phyloP scores from a whole-genome alignment of 2,888 invertebrate genomes.

The Ellobium chinense region DNA sequence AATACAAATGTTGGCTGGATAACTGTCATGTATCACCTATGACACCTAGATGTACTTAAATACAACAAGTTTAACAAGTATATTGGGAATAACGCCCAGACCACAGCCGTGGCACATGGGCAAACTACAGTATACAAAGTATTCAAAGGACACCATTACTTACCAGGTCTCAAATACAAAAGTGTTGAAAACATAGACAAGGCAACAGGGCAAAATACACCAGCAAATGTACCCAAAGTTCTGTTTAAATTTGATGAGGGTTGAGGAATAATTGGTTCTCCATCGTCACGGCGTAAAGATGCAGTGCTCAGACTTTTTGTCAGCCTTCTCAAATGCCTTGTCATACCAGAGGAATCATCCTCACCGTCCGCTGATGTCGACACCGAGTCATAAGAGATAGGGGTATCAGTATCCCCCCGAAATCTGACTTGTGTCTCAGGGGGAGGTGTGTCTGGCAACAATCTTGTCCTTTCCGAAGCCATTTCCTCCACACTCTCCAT shows the following conservation, averaged over 20 bases:
- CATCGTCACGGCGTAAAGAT: not conserved
- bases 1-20: no score
- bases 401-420: not conserved
- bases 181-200: slow-evolving; percentile 99
- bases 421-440: not conserved
- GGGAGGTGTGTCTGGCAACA: not conserved
- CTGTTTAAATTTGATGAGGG: slow-evolving; percentile 38
- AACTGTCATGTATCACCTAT: no score
- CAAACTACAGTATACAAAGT: no score
- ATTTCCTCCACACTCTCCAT: not conserved
- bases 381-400: not conserved
- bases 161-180: slow-evolving; percentile 96
- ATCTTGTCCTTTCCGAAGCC: not conserved
- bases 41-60: no score
- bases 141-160: no score
- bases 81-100: no score
- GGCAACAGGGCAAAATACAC: slow-evolving; percentile 98
- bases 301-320: slow-evolving; percentile 30
- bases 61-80: no score
- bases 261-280: not conserved
- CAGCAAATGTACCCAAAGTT: slow-evolving; percentile 92
- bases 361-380: not conserved
- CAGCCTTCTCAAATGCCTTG: not conserved
- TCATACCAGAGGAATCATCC: not conserved
- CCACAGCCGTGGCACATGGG: no score